Evolutionary conservation across 1,140 invertebrate genomes (phyloP).

Genomic region (Drosophila aff.): DNA sequence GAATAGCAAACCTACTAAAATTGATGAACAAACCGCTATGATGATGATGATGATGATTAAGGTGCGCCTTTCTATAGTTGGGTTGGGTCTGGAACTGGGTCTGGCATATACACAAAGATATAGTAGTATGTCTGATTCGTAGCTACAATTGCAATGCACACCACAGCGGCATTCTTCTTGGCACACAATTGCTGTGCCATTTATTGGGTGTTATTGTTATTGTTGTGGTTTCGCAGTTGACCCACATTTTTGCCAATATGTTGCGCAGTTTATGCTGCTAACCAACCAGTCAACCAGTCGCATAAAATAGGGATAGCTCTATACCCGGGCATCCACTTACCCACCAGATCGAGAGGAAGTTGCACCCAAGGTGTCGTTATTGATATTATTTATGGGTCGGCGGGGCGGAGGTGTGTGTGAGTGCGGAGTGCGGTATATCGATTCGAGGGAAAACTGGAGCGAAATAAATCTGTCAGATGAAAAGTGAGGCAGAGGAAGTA

Average conservation of each 20-base stretch:
- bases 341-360: conserved; percentile 38
- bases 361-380: conserved; percentile 50
- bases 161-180: conserved; percentile 47
- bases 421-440: conserved; percentile 14
- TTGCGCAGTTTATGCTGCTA: conserved; percentile 60
- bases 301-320: conserved; percentile 23
- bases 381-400: conserved; percentile 39
- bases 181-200: conserved; percentile 68
- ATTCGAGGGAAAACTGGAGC: conserved; percentile 32
- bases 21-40: conserved; percentile 65
- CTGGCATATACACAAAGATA: conserved; percentile 11
- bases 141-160: conserved; percentile 53
- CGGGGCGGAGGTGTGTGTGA: neutral
- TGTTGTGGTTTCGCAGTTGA: conserved; percentile 67
- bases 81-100: conserved; percentile 47
- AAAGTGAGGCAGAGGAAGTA: conserved; percentile 6
- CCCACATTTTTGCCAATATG: conserved; percentile 79
- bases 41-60: conserved; percentile 45
- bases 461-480: conserved; percentile 22
- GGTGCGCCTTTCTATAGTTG: conserved; percentile 63
- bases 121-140: conserved; percentile 44
- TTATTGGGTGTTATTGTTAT: conserved; percentile 74
- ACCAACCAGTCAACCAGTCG: conserved; percentile 18
- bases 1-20: conserved; percentile 62
- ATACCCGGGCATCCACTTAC: neutral